These are phyloP conservation scores for Lycia hirtaria DNA, from an alignment of 2,888 invertebrate genomes.

Conservation along the genomic window DNA sequence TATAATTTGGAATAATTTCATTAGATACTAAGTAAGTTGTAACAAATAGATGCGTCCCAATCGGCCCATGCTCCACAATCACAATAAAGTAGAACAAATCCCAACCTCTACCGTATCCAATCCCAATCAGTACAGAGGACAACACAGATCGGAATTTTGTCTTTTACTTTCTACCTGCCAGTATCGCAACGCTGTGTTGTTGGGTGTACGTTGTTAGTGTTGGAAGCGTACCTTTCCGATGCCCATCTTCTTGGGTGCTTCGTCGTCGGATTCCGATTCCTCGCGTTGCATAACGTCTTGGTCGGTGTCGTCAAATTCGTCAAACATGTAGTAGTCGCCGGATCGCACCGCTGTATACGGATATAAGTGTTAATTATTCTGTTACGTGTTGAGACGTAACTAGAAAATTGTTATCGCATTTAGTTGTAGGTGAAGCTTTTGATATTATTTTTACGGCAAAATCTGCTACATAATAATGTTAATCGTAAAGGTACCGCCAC, in stretches of 20 bases:
- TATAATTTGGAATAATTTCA: conserved; percentile 38
- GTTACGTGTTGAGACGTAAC: conserved; percentile 32
- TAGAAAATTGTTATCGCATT: conserved; percentile 28
- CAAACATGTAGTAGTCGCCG: conserved; percentile 99
- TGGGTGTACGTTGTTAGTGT: conserved; percentile 19
- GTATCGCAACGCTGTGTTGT: conserved; percentile 26
- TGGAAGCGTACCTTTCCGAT: conserved; percentile 77
- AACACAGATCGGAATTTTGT: conserved; percentile 30
- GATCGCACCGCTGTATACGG: conserved; percentile 94
- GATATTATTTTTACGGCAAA: too few relatives aligned
- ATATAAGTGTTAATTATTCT: conserved; percentile 24
- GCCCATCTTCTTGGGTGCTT: conserved; percentile 81
- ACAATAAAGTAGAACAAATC: conserved; percentile 37
- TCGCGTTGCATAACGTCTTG: conserved; percentile 83
- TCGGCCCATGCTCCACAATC: conserved; percentile 43
- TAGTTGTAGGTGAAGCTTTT: neutral
- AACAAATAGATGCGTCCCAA: conserved; percentile 30
- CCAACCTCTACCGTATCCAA: conserved; percentile 36
- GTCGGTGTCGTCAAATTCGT: conserved; percentile 94
- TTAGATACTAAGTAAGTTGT: conserved; percentile 42
- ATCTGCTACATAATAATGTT: too few relatives aligned
- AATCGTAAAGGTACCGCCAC: too few relatives aligned
- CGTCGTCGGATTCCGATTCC: conserved; percentile 86
- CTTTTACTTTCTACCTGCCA: conserved; percentile 17
- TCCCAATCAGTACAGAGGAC: conserved; percentile 30